Conservation (phyloP, 2,888 invertebrate species). For the Timema cristinae region DNA sequence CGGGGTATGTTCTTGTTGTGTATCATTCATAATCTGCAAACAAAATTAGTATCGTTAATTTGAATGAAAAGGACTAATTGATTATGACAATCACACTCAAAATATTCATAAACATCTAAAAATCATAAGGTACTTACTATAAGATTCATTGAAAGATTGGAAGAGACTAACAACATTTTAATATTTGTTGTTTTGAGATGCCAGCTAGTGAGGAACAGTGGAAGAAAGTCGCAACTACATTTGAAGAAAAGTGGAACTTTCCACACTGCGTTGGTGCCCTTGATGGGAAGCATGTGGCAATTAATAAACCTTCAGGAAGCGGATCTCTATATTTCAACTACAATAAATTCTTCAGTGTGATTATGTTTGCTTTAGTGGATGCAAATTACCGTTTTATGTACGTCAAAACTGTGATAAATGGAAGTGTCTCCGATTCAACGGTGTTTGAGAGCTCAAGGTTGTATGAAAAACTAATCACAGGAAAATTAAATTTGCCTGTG, state of each 20-base stretch:
- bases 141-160: no score
- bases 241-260: slow-evolving; percentile 3
- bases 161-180: not conserved
- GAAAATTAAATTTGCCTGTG: not conserved
- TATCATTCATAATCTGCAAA: not conserved
- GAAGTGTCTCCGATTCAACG: not conserved
- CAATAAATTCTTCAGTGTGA: slow-evolving; percentile 1
- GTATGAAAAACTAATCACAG: not conserved
- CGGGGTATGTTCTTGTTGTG: no score
- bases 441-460: not conserved
- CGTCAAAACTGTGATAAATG: not conserved
- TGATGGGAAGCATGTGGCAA: not conserved
- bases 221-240: not conserved
- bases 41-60: no score
- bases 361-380: slow-evolving; percentile 3
- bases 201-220: not conserved
- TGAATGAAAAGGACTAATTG: no score
- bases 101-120: no score
- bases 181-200: slow-evolving; percentile 1
- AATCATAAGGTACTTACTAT: no score
- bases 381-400: slow-evolving; percentile 7
- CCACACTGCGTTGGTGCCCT: not conserved
- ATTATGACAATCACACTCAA: no score
- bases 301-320: not conserved
- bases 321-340: slow-evolving; percentile 1